A percentile compares a stretch with the other conserved stretches of the same genome.
These are phyloP conservation scores for Hydrotaea diabolus DNA, from an alignment of 2,888 invertebrate genomes.

Conservation along the genomic window DNA sequence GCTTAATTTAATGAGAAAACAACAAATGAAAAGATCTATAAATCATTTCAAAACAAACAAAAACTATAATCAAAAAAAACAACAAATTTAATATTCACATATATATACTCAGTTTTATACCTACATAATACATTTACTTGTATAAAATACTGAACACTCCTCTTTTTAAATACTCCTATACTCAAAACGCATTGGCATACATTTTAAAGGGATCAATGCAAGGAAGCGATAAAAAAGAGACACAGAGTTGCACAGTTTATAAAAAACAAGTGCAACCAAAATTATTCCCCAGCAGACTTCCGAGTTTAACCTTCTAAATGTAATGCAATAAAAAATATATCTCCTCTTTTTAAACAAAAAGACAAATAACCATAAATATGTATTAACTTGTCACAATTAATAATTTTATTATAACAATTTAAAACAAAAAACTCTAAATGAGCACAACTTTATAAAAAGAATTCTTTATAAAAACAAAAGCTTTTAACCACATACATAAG, in stretches of 20 bases:
- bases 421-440: constrained; percentile 52
- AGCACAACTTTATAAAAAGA: constrained; percentile 56
- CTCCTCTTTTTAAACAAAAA: constrained; percentile 16
- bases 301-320: not conserved
- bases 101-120: constrained; percentile 58
- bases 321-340: constrained; percentile 17
- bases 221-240: not conserved
- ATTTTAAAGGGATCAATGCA: not conserved
- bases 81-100: constrained; percentile 35
- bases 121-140: constrained; percentile 21
- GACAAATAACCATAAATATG: constrained; percentile 26
- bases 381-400: constrained; percentile 63
- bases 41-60: constrained; percentile 11
- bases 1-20: constrained; percentile 59
- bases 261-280: no score
- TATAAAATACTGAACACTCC: constrained; percentile 51
- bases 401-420: constrained; percentile 42
- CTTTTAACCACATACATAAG: constrained; percentile 60
- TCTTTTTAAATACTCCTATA: constrained; percentile 45
- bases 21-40: not conserved
- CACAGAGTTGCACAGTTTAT: not conserved
- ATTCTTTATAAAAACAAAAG: constrained; percentile 46
- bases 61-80: constrained; percentile 38
- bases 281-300: not conserved
- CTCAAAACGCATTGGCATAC: constrained; percentile 42